Evolutionary conservation across 2,113 vertebrate species (phyloP), one percentile per base, ranked within the genome.

Genomic region (Sinosuthora webbiana): DNA sequence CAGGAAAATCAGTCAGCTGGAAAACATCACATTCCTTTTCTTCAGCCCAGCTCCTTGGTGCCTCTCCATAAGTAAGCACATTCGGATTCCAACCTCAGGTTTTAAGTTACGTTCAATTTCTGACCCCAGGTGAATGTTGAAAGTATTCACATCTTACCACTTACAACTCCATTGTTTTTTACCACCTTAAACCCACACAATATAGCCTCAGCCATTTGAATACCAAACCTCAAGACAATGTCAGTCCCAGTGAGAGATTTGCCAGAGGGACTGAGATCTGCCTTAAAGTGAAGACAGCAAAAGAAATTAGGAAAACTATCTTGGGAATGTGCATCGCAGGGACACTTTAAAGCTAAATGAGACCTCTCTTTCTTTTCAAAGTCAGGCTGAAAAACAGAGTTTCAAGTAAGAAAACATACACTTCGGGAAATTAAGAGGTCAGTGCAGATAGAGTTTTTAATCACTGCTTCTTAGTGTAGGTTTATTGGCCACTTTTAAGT

Each of bases 221-320:
- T 82, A 86, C 10, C 65, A 84, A 87, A 42, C 50, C 81, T 88
- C 56, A 71, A 82, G 82, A 60, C 2, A 5, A 18, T 87, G 39
- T 42, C 44, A 90, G 85, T 41, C 63, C 52, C 76, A 63, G 35
- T 15, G 24, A 89, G 67, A 88, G 30, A 81, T 74, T 52, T 93
- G 73, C 76, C 65, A 89, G 56, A 59, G 70, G 74, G 78, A 89
- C 41, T 37, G 44, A 78, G 65, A 94, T 60, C 17, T 82, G 53
- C 57, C 68, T 85, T 45, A 69, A 93, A 81, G 90, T 84, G 73
- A 95, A 94, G 75, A 96, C 79, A 91, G 86, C 23, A 80, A 94
- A 96, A 83, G 80, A 95, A 90, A 86, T 52, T 52, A 79, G 63
- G 84, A 87, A 97, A 93, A 94, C 55, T 90, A 75, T 92, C 93